Percentiles rank a stretch among this genome's conserved stretches.
Conservation (phyloP, 1,140 invertebrate genomes). For the Nebria ingens region DNA sequence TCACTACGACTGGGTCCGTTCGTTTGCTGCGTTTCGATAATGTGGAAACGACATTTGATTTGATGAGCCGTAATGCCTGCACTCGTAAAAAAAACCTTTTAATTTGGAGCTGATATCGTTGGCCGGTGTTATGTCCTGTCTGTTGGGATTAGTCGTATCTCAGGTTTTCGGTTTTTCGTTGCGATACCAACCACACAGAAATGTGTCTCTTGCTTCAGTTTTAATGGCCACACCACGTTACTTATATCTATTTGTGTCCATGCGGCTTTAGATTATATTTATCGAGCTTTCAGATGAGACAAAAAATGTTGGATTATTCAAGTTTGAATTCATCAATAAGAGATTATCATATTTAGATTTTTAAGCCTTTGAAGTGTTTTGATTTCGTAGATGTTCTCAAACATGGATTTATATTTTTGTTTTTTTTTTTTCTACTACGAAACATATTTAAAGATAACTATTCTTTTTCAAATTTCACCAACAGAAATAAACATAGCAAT, state of each 20-base stretch:
- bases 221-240: not conserved
- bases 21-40: not conserved
- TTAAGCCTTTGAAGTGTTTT: too few relatives aligned
- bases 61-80: not conserved
- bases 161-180: not conserved
- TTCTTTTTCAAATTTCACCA: too few relatives aligned
- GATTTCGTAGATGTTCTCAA: too few relatives aligned
- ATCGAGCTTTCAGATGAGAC: not conserved
- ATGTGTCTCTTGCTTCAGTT: not conserved
- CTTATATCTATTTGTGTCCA: not conserved
- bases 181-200: not conserved
- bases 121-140: not conserved
- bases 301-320: not conserved
- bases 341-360: too few relatives aligned
- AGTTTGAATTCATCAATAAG: too few relatives aligned
- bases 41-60: not conserved
- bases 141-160: not conserved
- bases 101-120: not conserved
- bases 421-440: too few relatives aligned
- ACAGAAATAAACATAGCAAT: too few relatives aligned
- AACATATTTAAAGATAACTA: too few relatives aligned
- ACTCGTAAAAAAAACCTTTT: not conserved
- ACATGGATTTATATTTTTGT: too few relatives aligned
- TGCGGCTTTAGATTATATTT: not conserved
- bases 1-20: not conserved